Base-by-base conservation (phyloP, 1,140 invertebrate species). In the Magallana angulata region DNA sequence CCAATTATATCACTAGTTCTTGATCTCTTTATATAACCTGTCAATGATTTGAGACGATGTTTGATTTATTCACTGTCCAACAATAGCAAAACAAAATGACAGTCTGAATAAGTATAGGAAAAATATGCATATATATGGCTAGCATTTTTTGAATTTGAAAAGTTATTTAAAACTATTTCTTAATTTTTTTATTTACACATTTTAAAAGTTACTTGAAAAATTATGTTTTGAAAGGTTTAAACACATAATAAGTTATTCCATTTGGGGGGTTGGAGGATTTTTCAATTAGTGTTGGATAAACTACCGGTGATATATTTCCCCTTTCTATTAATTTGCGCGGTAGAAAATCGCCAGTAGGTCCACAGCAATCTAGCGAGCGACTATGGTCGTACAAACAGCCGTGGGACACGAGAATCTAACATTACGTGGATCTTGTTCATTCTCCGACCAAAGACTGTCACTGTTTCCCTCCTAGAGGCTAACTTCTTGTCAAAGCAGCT, bases 391-490 rank as follows among this genome's bases (percentile, higher is more conserved):
- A 76, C 24, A 76, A 76, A 76, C 68, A 76, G 68, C 68, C 68
- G 24, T 36, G 68, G 11, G 68, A 76, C 7, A 76, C 24, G 68
- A 30, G 24, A 36, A 24, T 76, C 68, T 76, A 76, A 76, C 24
- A 30, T 76, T 76, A 76, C 68, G 24, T 36, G 24, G 9, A 30
- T 76, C 68, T 76, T 76, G 68, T 76, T 76, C 68, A 24, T 76
- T 76, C 30, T 30, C 68, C 68, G 68, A 76, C 68, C 68, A 76
- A 76, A 76, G 68, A 30, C 68, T 12, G 68, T 76, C 68, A 76
- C 6, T 24, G 68, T 76, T 62, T 76, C 68, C 24, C 36, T 76
- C 68, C 68, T 76, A 76, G 68, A 24, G 68, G 68, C 68, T 36
- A 48, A 48, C 36, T 48, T 48, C 36, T 48, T 36, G 7, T 36